Evolutionary conservation across 2,113 vertebrate species (phyloP).

Genomic region (Apistogramma diplotaenia): DNA sequence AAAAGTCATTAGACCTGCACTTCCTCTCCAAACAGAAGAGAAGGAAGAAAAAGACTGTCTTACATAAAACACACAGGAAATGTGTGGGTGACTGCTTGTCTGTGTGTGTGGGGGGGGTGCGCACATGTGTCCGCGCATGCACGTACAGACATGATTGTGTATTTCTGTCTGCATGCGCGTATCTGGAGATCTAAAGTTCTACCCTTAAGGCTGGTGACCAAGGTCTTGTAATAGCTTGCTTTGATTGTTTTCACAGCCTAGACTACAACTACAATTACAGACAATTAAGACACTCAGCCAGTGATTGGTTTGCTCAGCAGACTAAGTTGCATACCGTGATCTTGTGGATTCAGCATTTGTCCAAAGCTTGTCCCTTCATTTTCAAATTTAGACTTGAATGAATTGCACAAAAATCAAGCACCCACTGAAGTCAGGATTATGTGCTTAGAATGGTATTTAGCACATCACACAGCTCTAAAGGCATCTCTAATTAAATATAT

Average conservation of each 20-base stretch:
- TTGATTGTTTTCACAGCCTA: constrained; percentile 54
- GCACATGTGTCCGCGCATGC: not conserved
- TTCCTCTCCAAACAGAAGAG: constrained; percentile 69
- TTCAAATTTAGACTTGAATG: not conserved
- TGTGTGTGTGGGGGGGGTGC: not conserved
- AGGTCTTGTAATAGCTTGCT: constrained; percentile 53
- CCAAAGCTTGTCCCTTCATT: not conserved
- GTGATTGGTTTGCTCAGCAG: constrained; percentile 11
- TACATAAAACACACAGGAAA: constrained; percentile 72
- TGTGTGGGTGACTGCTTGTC: constrained; percentile 64
- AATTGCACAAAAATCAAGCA: not conserved
- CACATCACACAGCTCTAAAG: not conserved
- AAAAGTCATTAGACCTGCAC: constrained; percentile 71
- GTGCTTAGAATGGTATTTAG: not conserved
- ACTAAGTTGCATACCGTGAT: not conserved
- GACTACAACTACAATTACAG: constrained; percentile 53
- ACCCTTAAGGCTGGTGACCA: constrained; percentile 40
- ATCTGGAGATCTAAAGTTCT: constrained; percentile 28
- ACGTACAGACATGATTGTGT: not conserved
- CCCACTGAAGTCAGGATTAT: not conserved
- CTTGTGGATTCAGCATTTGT: constrained; percentile 20
- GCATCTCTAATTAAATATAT: not conserved
- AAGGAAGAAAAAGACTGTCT: constrained; percentile 60
- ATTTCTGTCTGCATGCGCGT: not conserved
- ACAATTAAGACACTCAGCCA: constrained; percentile 47